Evolutionary conservation across 1,140 invertebrate species (phyloP), one percentile per base, ranked within the genome.

Genomic region (Aphelenchoides avenae): DNA sequence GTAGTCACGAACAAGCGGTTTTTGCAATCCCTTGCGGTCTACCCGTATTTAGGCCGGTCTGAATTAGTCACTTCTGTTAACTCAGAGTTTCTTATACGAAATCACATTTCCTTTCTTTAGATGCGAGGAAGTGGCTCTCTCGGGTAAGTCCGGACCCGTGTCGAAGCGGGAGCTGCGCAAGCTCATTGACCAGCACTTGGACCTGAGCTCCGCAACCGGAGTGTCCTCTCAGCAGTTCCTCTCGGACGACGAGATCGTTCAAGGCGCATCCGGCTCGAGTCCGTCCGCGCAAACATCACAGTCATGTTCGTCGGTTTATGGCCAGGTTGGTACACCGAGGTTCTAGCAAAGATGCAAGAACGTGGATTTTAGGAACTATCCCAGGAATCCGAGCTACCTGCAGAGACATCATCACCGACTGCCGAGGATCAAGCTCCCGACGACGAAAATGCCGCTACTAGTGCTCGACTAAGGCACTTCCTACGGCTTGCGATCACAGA

Each of bases 111-210:
- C 22, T 20, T 39, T 33, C 43, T 63, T 5, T 27, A 55, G 37
- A 30, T 64, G 57, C 49, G 46, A 55, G 40, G 39, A 68, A 6
- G 27, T 3, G 6, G 30, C 15, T 40, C 44, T 13, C 11, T 27
- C 24, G 9, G 15, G 48, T 43, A n/a, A 15, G 24, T 9, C 40
- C n/a, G 5, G 2, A 5, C 7, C 20, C 22, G 15, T 65, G 24
- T 49, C 64, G 15, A 69, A 50, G 15, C 49, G 33, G 36, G 42
- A 68, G 48, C 66, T 66, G 52, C 52, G 66, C 11, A 44, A 43
- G 39, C 20, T 69, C 3, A 34, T 68, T 11, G 68, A 68, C 57
- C 41, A 55, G 18, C 66, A 68, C 29, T 22, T 68, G 34, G 66
- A 68, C 30, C 34, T 71, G 30, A 48, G 65, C 24, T 41, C 64